Conservation (phyloP, 2,888 invertebrate species). For the Phaonia tiefii region DNA sequence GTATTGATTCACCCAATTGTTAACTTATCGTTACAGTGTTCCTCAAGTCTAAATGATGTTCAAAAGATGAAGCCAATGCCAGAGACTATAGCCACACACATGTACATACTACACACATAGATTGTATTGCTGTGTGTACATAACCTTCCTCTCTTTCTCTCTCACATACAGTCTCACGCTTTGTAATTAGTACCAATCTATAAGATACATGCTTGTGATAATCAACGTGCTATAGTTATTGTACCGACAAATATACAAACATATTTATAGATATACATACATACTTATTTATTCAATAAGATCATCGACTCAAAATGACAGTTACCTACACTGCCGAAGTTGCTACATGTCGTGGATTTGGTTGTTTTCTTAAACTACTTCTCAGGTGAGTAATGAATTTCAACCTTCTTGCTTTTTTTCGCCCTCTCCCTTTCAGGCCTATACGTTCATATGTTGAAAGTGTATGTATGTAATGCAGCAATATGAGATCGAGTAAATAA, state of each 20-base stretch:
- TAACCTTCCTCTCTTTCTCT: neutral
- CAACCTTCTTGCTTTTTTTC: no score
- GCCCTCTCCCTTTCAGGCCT: no score
- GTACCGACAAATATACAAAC: constrained; percentile 17
- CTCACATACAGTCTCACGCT: constrained; percentile 4
- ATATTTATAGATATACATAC: constrained; percentile 24
- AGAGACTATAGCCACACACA: neutral
- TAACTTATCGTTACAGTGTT: no score
- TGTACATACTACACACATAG: neutral
- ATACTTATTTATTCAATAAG: constrained; percentile 36
- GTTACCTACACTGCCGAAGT: constrained; percentile 93
- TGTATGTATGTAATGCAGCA: no score
- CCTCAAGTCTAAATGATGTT: no score
- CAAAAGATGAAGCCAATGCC: no score
- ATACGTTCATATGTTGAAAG: no score
- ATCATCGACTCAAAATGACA: constrained; percentile 84
- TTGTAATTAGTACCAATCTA: constrained; percentile 13
- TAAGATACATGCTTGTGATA: constrained; percentile 1
- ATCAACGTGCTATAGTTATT: neutral
- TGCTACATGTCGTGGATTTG: constrained; percentile 91
- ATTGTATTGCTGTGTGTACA: neutral
- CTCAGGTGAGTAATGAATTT: constrained; percentile 83
- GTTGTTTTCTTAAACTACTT: constrained; percentile 92
- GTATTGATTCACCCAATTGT: no score
- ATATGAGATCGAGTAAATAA: no score